Evolutionary conservation across 1,140 invertebrate genomes (phyloP).

Genomic region (Conopomorpha cramerella): DNA sequence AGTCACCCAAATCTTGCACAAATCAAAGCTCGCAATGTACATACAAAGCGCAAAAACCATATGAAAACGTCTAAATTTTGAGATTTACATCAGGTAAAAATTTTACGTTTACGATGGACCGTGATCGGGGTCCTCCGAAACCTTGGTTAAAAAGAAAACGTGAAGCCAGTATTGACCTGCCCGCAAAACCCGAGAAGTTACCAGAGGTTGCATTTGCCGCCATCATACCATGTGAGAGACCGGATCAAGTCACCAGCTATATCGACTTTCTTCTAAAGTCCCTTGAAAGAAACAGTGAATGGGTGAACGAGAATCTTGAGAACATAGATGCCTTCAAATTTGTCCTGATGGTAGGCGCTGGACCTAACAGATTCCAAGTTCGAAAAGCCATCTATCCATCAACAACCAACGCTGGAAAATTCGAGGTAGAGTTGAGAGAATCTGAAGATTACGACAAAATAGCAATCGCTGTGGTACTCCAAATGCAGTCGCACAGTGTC

Average conservation of each 20-base stretch:
- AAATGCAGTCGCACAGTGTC: conserved; percentile 24
- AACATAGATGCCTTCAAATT: conserved; percentile 34
- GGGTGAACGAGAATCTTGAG: conserved; percentile 28
- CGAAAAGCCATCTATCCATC: conserved; percentile 38
- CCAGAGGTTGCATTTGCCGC: conserved; percentile 39
- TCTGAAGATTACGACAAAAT: conserved; percentile 45
- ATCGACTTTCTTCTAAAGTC: conserved; percentile 32
- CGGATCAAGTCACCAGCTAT: conserved; percentile 37
- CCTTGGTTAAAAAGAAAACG: not conserved
- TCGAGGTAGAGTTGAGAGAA: conserved; percentile 34
- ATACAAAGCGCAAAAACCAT: not conserved
- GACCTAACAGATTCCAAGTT: conserved; percentile 39
- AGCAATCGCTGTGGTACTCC: conserved; percentile 29
- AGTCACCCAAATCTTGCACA: not conserved
- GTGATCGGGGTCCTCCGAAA: too few species aligned
- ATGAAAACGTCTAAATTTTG: not conserved
- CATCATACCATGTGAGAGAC: conserved; percentile 32
- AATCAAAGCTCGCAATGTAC: not conserved
- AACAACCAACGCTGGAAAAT: conserved; percentile 17
- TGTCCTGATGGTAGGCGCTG: conserved; percentile 32
- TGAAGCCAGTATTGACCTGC: not conserved
- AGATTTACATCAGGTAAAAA: not conserved
- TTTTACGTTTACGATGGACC: too few species aligned
- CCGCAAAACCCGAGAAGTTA: conserved; percentile 1
- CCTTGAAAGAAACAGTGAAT: conserved; percentile 31